Base-by-base conservation (phyloP, 2,888 invertebrate genomes). In the Syrphus vitripennis region DNA sequence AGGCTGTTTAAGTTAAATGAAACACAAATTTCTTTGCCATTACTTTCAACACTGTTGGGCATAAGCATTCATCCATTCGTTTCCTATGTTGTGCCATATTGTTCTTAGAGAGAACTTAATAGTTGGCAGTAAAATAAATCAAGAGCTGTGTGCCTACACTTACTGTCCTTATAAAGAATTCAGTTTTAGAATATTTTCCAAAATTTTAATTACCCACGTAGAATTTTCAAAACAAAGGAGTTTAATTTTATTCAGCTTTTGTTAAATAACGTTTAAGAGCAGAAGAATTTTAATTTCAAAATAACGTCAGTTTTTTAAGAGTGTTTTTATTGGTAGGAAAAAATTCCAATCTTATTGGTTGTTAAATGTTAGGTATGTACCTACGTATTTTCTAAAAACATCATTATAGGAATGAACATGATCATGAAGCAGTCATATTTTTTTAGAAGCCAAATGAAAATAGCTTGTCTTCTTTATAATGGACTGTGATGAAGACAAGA, bases 51-150 rank as follows among this genome's bases (percentile, higher is more conserved):
- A 0, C 12, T 16, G 5, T 16, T 63, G 31, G 65, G 12, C 48
- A 34, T 12, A 42, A 61, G 40, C n/a, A n/a, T n/a, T n/a, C n/a
- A n/a, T n/a, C n/a, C n/a, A n/a, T n/a, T n/a, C n/a, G n/a, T n/a
- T n/a, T 42, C 45, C 6, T 12, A 5, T 14, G 14, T 9, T 50
- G 79, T 71, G 63, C 81, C 86, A 82, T 82, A 78, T 78, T 86
- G 86, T 50, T 71, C 16, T 63, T 45, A 71, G 67, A 67, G 77
- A 69, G 69, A 74, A 86, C 77, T 86, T 86, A 82, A 86, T 86
- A 86, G 86, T 86, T 86, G 82, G 34, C 70, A 74, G 70, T 86
- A 78, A 82, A 86, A 82, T 78, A 50, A 69, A 48, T 29, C 37
- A 70, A 78, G 69, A 48, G 75, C 63, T 55, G n/a, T 57, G 3